A percentile compares a stretch with the other conserved stretches of the same genome.
phyloP scores from a whole-genome alignment of 2,113 vertebrate species.

The Chloroceryle aenea region DNA sequence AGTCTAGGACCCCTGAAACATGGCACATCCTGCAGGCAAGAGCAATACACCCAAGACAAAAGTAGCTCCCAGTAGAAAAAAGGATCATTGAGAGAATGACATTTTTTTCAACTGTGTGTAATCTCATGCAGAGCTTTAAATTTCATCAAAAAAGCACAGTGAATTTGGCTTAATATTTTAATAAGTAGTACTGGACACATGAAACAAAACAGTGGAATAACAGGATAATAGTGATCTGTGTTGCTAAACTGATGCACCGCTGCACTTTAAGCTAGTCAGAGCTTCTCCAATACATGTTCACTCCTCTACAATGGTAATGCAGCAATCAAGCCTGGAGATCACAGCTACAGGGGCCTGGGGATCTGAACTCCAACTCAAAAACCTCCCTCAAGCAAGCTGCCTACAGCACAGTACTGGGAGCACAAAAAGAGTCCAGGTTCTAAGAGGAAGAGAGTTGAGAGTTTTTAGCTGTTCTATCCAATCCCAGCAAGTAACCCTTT shows the following conservation, averaged over 20 bases:
- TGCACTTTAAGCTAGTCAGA: neutral
- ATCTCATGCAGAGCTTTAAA: conserved; percentile 8
- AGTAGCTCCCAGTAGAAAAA: neutral
- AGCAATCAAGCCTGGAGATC: neutral
- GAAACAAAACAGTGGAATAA: neutral
- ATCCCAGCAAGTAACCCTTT: neutral
- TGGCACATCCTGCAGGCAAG: neutral
- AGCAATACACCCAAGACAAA: conserved; percentile 5
- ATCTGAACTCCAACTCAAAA: conserved; percentile 2
- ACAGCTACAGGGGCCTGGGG: neutral
- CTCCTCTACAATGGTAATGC: neutral
- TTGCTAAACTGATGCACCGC: neutral
- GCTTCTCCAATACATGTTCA: neutral
- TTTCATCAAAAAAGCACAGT: neutral
- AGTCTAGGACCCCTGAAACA: neutral
- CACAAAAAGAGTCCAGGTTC: neutral
- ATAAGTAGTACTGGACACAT: neutral
- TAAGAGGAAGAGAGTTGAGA: neutral
- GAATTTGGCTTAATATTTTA: neutral
- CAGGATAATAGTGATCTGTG: neutral
- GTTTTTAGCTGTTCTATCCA: neutral
- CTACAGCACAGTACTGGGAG: neutral
- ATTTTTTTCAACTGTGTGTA: neutral
- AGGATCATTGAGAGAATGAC: neutral
- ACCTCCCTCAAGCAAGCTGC: neutral